Percentiles rank a stretch among this genome's conserved stretches.
Evolutionary conservation across 2,797 vertebrate genomes (phyloP).

Genomic region (Malacoctenus gilli): DNA sequence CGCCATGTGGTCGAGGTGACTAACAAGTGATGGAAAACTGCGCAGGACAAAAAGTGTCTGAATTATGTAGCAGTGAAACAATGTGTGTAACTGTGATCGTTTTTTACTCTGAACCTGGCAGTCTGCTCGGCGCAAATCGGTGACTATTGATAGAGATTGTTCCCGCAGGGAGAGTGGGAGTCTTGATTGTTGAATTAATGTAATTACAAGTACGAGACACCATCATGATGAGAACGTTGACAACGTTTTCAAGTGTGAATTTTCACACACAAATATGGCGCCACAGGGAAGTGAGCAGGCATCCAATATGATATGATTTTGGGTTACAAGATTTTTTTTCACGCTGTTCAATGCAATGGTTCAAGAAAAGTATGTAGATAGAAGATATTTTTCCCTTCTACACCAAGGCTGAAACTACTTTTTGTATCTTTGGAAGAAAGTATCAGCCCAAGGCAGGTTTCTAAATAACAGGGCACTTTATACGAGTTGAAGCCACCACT

Average conservation of each 20-base stretch:
- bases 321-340: background rate
- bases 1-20: conserved; percentile 27
- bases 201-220: conserved; percentile 29
- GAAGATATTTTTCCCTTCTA: background rate
- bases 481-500: too few relatives aligned
- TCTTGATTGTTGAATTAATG: conserved; percentile 40
- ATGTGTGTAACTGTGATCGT: conserved; percentile 6
- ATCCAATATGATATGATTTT: background rate
- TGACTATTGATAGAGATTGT: conserved; percentile 3
- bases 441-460: too few relatives aligned
- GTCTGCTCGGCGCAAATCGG: conserved; percentile 28
- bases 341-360: background rate
- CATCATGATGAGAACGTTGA: conserved; percentile 22
- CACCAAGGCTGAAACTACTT: background rate
- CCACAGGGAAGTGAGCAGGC: conserved; percentile 3
- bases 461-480: too few relatives aligned
- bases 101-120: conserved; percentile 14
- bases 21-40: conserved; percentile 29
- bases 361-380: background rate
- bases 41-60: conserved; percentile 14
- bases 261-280: conserved; percentile 10
- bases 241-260: conserved; percentile 23
- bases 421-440: too few relatives aligned
- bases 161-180: conserved; percentile 12
- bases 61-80: conserved; percentile 4